Conservation (phyloP, 2,797 vertebrate genomes). For the Sebastes melanostomus region DNA sequence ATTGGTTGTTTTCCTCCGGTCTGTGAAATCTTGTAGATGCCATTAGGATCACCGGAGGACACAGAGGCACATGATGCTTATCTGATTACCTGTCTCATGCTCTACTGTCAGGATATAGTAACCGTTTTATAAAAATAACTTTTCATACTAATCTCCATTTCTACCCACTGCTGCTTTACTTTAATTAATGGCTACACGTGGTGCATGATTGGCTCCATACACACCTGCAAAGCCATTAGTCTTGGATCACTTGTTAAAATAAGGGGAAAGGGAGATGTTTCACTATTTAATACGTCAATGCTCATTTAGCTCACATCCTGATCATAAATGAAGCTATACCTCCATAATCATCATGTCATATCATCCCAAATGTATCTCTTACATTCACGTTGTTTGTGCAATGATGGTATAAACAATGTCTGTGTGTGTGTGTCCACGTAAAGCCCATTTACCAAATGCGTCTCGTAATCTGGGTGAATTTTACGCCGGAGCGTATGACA, state of each 20-base stretch:
- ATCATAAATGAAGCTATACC: not conserved
- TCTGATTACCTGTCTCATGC: too few species aligned
- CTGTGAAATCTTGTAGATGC: too few species aligned
- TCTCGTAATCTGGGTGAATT: not conserved
- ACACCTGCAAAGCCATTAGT: not conserved
- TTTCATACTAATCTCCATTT: too few species aligned
- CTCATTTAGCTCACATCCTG: not conserved
- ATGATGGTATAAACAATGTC: not conserved
- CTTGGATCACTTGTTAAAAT: not conserved
- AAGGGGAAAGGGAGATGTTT: not conserved
- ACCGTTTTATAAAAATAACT: too few species aligned
- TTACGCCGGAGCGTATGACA: not conserved
- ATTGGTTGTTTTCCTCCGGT: too few species aligned
- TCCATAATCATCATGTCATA: not conserved
- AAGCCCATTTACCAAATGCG: conserved; percentile 1
- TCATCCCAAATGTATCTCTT: not conserved
- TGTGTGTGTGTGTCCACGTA: not conserved
- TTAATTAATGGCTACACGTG: not conserved
- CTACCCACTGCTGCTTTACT: too few species aligned
- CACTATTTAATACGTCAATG: not conserved
- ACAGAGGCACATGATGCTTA: too few species aligned
- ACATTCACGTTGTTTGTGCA: not conserved
- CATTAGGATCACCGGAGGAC: too few species aligned
- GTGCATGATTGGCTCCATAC: not conserved
- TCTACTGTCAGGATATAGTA: too few species aligned